Conservation (phyloP, 2,888 invertebrate genomes). For the Cephus runcator region DNA sequence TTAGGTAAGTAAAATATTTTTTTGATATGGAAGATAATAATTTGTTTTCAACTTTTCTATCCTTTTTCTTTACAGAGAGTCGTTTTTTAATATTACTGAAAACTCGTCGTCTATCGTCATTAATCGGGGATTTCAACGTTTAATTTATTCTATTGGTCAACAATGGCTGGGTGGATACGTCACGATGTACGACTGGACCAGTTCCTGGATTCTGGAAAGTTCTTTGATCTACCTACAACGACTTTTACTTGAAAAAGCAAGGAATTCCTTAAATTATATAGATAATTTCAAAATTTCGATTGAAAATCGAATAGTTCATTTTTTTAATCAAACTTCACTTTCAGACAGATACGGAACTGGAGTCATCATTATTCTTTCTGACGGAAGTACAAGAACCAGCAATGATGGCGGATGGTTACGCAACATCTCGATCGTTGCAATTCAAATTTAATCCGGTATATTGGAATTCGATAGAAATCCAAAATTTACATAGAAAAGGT, state of each 20-base stretch:
- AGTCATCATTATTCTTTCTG: conserved; percentile 38
- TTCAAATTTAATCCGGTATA: conserved; percentile 40
- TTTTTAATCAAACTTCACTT: conserved; percentile 29
- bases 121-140: conserved; percentile 37
- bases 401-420: conserved; percentile 53
- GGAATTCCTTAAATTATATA: conserved; percentile 13
- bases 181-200: conserved; percentile 54
- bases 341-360: conserved; percentile 47
- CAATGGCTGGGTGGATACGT: conserved; percentile 67
- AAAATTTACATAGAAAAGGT: conserved; percentile 49
- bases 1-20: conserved; percentile 36
- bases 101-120: conserved; percentile 39
- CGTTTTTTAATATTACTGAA: conserved; percentile 37
- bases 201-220: conserved; percentile 64
- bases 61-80: conserved; percentile 39
- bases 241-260: conserved; percentile 51
- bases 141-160: conserved; percentile 58
- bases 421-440: conserved; percentile 44
- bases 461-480: conserved; percentile 37
- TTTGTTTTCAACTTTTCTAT: background rate
- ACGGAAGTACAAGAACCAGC: conserved; percentile 44
- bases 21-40: background rate
- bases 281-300: fast-evolving
- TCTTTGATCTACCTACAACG: conserved; percentile 69
- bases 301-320: background rate